phyloP scores from a whole-genome alignment of 35 echinoderm and acorn worm species.

The Holothuria glaberrima region DNA sequence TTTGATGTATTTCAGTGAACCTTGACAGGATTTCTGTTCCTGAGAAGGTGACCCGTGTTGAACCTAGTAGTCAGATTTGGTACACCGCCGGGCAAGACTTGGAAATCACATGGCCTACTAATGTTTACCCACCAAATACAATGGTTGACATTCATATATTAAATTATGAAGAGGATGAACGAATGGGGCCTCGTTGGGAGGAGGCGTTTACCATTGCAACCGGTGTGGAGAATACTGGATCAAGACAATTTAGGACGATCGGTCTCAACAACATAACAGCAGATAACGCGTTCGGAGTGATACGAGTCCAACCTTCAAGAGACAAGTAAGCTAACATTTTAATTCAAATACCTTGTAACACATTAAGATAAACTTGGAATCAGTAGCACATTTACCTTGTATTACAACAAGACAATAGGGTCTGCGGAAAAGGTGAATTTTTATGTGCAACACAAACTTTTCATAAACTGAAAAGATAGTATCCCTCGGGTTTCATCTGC shows the following conservation, averaged over 20 bases:
- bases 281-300: slow-evolving; percentile 57
- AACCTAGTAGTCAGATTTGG: background rate
- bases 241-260: slow-evolving; percentile 23
- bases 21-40: slow-evolving; percentile 33
- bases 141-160: slow-evolving; percentile 29
- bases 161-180: slow-evolving; percentile 54
- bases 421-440: no score
- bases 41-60: background rate
- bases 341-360: no score
- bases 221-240: slow-evolving; percentile 27
- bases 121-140: background rate
- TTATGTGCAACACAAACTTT: no score
- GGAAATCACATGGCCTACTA: slow-evolving; percentile 19
- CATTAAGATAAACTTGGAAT: no score
- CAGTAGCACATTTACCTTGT: no score
- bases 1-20: slow-evolving; percentile 24
- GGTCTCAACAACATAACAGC: slow-evolving; percentile 46
- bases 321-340: background rate
- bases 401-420: no score
- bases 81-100: slow-evolving; percentile 40
- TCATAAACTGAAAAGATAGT: no score
- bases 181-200: slow-evolving; percentile 46
- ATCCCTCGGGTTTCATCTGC: no score
- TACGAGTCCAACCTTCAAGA: slow-evolving; percentile 14
- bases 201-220: slow-evolving; percentile 44